Conservation (phyloP, 2,113 vertebrate genomes). For the Riparia riparia region DNA sequence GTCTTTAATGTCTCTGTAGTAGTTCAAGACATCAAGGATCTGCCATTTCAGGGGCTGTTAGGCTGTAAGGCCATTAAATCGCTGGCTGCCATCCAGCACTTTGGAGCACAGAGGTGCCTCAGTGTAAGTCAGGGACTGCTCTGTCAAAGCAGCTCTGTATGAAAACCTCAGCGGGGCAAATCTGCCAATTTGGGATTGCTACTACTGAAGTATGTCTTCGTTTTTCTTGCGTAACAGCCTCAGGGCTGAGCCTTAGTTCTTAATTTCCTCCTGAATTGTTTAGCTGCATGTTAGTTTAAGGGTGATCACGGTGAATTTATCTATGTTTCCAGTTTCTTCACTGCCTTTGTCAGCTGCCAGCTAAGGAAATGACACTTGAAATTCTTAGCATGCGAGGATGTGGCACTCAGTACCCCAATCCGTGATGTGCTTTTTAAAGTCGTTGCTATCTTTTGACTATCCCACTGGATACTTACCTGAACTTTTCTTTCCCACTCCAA, state of each 20-base stretch:
- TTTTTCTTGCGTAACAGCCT: not conserved
- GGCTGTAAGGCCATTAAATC: not conserved
- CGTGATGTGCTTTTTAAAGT: not conserved
- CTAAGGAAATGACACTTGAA: not conserved
- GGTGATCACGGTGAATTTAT: not conserved
- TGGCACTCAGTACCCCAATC: not conserved
- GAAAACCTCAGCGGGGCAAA: not conserved
- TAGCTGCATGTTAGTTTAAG: not conserved
- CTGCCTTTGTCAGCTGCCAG: not conserved
- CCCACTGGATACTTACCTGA: not conserved
- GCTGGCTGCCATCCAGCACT: not conserved
- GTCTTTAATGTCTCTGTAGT: not conserved
- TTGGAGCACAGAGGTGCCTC: not conserved
- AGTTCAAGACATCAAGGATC: not conserved
- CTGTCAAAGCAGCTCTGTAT: not conserved
- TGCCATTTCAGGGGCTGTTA: not conserved
- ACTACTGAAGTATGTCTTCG: not conserved
- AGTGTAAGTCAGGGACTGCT: not conserved
- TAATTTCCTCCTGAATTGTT: constrained; percentile 5
- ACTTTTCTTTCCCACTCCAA: not conserved
- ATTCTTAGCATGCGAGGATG: not conserved
- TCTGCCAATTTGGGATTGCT: not conserved
- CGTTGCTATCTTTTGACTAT: not conserved
- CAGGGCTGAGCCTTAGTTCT: not conserved
- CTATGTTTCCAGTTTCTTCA: not conserved